Evolutionary conservation across 2,797 vertebrate species (phyloP), one percentile per base, ranked within the genome.

Genomic region (Fistularia tabacaria): DNA sequence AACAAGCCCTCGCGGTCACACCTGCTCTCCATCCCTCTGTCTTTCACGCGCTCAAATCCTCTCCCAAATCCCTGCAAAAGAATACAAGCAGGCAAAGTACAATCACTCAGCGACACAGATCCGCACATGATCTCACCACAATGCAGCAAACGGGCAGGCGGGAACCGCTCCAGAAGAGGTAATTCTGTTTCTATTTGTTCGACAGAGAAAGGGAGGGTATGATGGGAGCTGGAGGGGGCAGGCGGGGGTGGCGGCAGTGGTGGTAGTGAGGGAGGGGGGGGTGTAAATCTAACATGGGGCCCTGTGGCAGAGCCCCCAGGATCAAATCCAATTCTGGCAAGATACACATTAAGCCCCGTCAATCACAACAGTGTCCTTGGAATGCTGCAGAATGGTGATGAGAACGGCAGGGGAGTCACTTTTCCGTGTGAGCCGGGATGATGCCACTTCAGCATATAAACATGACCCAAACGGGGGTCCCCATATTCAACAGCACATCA

Each of bases 261-360:
- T n/a, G 71, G 63, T 64, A 72, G 54, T 46, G 7, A 13, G 71
- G 62, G 65, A 73, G 56, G 48, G 38, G 62, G 42, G 51, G 45
- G 84, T 71, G 87, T 88, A 91, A 92, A 92, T 93, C 89, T 92
- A 91, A 92, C 90, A 90, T 86, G 85, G 73, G 87, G 85, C 84
- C 89, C 84, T 59, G 83, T 91, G 88, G 90, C 91, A 92, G 87
- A 91, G 90, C 90, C 90, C 87, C 86, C 75, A 93, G 92, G 92
- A 94, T 94, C 91, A 94, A 93, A 94, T 93, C 86, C 92, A 95
- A 94, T 94, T 93, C 91, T 92, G 90, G 85, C 80, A 88, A 93
- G 91, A 93, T 91, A 90, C 91, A 92, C 92, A 92, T 92, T 93
- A 94, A 94, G 91, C 90, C 89, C 87, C 90, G 92, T 94, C 93